A percentile compares a stretch with the other conserved stretches of the same genome.
These are phyloP conservation scores for Chromis chromis DNA, from an alignment of 2,797 vertebrate genomes.

Conservation along the genomic window DNA sequence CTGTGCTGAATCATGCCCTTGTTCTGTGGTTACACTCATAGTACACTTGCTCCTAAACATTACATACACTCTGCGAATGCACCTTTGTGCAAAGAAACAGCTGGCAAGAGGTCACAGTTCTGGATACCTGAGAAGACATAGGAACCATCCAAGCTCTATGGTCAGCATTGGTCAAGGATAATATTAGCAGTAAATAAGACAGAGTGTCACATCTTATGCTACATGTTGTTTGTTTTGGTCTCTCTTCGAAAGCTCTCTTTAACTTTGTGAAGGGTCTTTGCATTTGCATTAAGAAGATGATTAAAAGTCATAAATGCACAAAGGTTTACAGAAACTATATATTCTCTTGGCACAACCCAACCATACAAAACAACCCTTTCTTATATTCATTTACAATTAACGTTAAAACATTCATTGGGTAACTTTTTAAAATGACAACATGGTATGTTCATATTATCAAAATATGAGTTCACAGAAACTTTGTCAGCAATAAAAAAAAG, in stretches of 20 bases:
- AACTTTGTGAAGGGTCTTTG: neutral
- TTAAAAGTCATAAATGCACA: neutral
- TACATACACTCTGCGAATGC: slow-evolving; percentile 9
- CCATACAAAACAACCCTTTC: too few species aligned
- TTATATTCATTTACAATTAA: too few species aligned
- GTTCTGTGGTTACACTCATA: slow-evolving; percentile 17
- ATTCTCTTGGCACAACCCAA: neutral
- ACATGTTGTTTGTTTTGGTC: neutral
- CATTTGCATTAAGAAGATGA: neutral
- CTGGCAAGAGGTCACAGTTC: slow-evolving; percentile 13
- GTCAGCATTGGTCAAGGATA: slow-evolving; percentile 10
- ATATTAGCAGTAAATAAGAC: slow-evolving; percentile 36
- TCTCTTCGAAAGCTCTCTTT: neutral
- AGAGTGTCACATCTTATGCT: slow-evolving; percentile 8
- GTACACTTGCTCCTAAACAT: slow-evolving; percentile 17
- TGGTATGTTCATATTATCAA: too few species aligned
- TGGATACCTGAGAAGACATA: slow-evolving; percentile 6
- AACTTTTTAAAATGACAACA: too few species aligned
- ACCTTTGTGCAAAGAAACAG: slow-evolving; percentile 5
- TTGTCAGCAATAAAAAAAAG: neutral
- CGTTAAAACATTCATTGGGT: too few species aligned
- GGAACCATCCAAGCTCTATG: neutral
- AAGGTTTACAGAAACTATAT: neutral
- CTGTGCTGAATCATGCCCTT: slow-evolving; percentile 65
- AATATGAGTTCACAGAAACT: too few species aligned